These are phyloP conservation scores for Gobio gobio DNA, from an alignment of 2,113 vertebrate species.

Conservation along the genomic window DNA sequence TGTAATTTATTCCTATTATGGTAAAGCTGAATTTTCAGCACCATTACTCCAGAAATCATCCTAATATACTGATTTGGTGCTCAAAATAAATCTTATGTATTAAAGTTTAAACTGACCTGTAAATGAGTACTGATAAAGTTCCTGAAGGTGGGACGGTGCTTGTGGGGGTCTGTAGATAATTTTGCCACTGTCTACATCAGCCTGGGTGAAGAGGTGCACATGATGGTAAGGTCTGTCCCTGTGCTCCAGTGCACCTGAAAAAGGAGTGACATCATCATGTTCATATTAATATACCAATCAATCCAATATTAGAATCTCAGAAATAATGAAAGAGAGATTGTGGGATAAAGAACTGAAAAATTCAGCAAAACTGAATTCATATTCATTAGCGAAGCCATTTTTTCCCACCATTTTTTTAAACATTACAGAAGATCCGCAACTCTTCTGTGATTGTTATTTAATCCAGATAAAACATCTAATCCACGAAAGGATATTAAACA, in stretches of 20 bases:
- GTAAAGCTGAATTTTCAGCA: not conserved
- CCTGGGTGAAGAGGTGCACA: slow-evolving; percentile 83
- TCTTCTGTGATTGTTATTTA: not conserved
- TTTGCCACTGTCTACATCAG: slow-evolving; percentile 83
- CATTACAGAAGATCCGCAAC: not conserved
- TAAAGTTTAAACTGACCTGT: slow-evolving; percentile 75
- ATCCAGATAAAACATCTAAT: not conserved
- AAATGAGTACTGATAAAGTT: slow-evolving; percentile 92
- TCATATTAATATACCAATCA: not conserved
- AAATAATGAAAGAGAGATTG: slow-evolving; percentile 3
- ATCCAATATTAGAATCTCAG: not conserved
- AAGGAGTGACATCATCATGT: slow-evolving; percentile 3
- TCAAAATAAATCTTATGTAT: not conserved
- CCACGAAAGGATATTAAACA: not conserved
- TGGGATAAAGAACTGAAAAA: not conserved
- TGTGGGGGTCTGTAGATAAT: slow-evolving; percentile 86
- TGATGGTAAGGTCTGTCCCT: slow-evolving; percentile 77
- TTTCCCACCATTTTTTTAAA: not conserved
- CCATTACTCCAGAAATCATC: not conserved
- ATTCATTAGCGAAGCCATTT: not conserved
- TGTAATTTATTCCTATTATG: not conserved
- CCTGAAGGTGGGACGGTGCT: slow-evolving; percentile 85
- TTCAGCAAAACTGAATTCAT: not conserved
- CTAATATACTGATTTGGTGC: not conserved
- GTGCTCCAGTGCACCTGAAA: slow-evolving; percentile 85